These are phyloP conservation scores for Junonia oenone DNA, from an alignment of 2,888 invertebrate genomes.

Conservation along the genomic window DNA sequence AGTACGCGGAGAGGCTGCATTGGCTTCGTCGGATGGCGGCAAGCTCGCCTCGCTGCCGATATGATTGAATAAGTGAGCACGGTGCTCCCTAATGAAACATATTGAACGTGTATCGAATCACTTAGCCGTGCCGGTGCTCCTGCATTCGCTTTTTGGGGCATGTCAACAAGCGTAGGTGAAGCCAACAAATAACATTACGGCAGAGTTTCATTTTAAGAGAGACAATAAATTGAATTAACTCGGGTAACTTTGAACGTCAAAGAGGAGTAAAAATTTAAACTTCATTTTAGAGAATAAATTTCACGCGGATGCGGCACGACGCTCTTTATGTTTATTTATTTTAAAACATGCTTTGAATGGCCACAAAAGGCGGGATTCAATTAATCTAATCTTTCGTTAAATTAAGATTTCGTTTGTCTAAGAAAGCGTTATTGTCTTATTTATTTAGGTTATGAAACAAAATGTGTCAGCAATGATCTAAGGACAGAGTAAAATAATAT, in stretches of 20 bases:
- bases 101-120: conserved; percentile 79
- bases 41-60: conserved; percentile 55
- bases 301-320: conserved; percentile 55
- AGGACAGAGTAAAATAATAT: conserved; percentile 23
- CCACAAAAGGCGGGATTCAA: conserved; percentile 54
- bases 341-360: conserved; percentile 50
- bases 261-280: conserved; percentile 61
- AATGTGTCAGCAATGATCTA: conserved; percentile 26
- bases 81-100: conserved; percentile 75
- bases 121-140: conserved; percentile 68
- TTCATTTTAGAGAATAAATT: conserved; percentile 68
- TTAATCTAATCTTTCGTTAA: conserved; percentile 67
- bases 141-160: conserved; percentile 66
- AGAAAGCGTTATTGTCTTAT: not conserved
- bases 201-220: conserved; percentile 71
- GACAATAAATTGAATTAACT: conserved; percentile 75
- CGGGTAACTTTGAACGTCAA: conserved; percentile 67
- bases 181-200: conserved; percentile 70
- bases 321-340: conserved; percentile 64
- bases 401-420: not conserved
- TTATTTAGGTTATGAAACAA: not conserved
- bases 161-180: conserved; percentile 71
- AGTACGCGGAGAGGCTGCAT: conserved; percentile 49
- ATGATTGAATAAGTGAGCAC: conserved; percentile 75
- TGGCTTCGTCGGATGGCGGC: conserved; percentile 38